Base-by-base conservation (phyloP, 2,888 invertebrate species). In the Atherix ibis region DNA sequence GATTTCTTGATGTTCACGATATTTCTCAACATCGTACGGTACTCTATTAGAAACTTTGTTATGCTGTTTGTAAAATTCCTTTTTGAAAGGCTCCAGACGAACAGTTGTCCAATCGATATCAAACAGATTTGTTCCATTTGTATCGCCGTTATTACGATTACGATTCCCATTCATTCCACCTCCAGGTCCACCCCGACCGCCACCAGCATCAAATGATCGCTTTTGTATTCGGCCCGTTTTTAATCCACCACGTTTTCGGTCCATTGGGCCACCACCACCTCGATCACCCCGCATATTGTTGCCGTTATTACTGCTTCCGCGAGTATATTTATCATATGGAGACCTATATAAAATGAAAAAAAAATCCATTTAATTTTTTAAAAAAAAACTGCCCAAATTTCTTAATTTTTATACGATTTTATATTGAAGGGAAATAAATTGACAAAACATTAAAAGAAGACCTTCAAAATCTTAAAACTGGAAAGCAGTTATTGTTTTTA, bases 1-100 rank as follows among this genome's bases (percentile, higher is more conserved):
- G 34, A 87, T 78, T 54, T 81, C 74, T 51, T 79, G 70, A 26
- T 67, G 58, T 32, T 63, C 62, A 46, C 78, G 68, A 52, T 69
- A 84, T 30, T 67, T 64, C 48, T 78, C 73, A 4, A 84, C 71
- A 48, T 82, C 82, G 43, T 70, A 68, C 18, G 71, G 64, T 18
- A 73, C 67, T 41, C 76, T 66, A 36, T 58, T 65, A 14, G 67
- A 50, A 3, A 74, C 71, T 41, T 68, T 64, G 1, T 73, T 68
- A 48, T 78, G 76, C 42, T 84, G 81, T 41, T 73, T 67, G 49
- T 85, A 87, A 48, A 85, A 85, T 49, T 82, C 70, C 53, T 84
- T 85, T 53, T 83, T 76, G 54, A 87, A 83, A 4, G 80, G 78
- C 41, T 74, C 70, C 27, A 71, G 51, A 2, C 66, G 62, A 45